Evolutionary conservation across 2,888 invertebrate genomes (phyloP).

Genomic region (Epinotia demarniana): DNA sequence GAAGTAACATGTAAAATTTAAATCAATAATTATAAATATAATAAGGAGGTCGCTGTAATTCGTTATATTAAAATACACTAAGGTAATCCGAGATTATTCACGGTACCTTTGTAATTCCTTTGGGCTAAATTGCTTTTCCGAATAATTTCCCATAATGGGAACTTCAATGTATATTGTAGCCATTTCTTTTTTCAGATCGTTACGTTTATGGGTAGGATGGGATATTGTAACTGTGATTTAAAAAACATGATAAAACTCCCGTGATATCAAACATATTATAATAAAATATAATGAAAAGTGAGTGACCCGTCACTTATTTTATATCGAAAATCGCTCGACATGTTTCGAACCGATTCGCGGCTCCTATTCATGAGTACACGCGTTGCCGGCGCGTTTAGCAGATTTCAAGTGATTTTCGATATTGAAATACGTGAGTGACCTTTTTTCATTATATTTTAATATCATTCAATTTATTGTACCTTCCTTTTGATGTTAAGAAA

Average conservation of each 20-base stretch:
- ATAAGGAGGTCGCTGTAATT: slow-evolving; percentile 3
- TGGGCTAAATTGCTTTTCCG: slow-evolving; percentile 54
- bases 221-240: slow-evolving; percentile 1
- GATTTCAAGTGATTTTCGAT: no score
- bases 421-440: no score
- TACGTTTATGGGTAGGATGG: slow-evolving; percentile 3
- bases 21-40: slow-evolving; percentile 19
- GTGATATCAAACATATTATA: no score
- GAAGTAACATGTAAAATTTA: neutral
- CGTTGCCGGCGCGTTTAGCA: no score
- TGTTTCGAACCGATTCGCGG: no score
- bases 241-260: neutral
- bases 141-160: slow-evolving; percentile 49
- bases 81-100: slow-evolving; percentile 45
- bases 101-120: slow-evolving; percentile 47
- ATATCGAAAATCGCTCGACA: no score
- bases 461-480: no score
- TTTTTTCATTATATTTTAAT: no score
- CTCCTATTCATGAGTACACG: no score
- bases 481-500: no score
- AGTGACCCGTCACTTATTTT: no score
- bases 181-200: slow-evolving; percentile 12
- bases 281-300: no score
- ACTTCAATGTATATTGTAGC: slow-evolving; percentile 18
- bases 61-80: slow-evolving; percentile 31